Evolutionary conservation across 92 coral and sea anemone species (phyloP), one percentile per base, ranked within the genome.

Genomic region (Phymanthus crucifer): DNA sequence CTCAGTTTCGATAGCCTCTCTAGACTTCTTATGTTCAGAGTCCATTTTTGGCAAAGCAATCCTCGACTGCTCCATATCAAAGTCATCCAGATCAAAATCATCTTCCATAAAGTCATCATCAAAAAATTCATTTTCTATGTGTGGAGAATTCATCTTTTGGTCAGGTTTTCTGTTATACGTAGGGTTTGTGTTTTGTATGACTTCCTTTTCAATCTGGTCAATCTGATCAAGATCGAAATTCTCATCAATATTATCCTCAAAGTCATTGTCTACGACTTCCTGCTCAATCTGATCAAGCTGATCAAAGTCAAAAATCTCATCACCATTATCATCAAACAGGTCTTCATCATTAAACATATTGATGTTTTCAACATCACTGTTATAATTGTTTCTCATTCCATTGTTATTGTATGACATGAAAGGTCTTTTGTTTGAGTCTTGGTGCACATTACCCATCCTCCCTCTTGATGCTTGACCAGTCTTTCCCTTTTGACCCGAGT

Each of bases 221-320:
- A 91, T 66, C 67, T 89, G 89, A 76, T 83, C 93, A 85, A 91
- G 76, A 11, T 86, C 93, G 77, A 91, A 83, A 40, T 86, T 91
- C 80, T 89, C 96, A 54, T 83, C 89, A n/a, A 43, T 29, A 27
- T 80, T 90, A 6, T 61, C 73, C 31, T 66, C 91, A 61, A 88
- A 72, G 74, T 37, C 56, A 27, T 69, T 32, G 72, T 54, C 70
- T 17, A 45, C n/a, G 35, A 48, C 61, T 80, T 58, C 81, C 50
- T 71, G 58, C 52, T 91, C 96, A 48, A 91, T 83, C 71, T 74
- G 89, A 56, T 91, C 89, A 32, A 91, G 57, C 57, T 87, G 89
- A 76, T 83, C 93, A 85, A 91, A 76, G 10, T 86, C 93, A 83
- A 91, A 83, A 40, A 80, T 91, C 80, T 89, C 96, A 43, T 83